A percentile compares a stretch with the other conserved stretches of the same genome.
These are phyloP conservation scores for Labeo rohita DNA, from an alignment of 2,113 vertebrate genomes.

Conservation along the genomic window DNA sequence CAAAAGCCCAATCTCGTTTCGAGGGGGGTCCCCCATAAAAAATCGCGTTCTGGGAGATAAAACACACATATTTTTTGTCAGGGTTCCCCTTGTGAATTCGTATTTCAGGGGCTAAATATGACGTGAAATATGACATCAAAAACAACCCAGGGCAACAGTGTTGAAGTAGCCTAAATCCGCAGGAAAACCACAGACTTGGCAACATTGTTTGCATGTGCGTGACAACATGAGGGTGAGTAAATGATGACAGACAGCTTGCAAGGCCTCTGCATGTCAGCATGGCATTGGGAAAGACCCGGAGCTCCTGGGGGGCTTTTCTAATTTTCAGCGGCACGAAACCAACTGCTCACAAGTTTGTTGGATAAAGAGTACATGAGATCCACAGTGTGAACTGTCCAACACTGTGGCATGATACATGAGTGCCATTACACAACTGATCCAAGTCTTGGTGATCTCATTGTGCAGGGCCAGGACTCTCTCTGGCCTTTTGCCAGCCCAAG, in stretches of 20 bases:
- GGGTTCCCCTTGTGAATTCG: too few species aligned
- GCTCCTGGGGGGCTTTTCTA: constrained; percentile 29
- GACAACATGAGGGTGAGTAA: background rate
- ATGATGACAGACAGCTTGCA: background rate
- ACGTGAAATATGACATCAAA: too few species aligned
- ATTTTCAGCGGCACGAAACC: constrained; percentile 30
- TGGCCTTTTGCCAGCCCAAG: constrained; percentile 39
- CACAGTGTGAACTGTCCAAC: constrained; percentile 32
- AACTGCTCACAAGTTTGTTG: constrained; percentile 38
- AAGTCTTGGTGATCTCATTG: constrained; percentile 45
- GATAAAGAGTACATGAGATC: constrained; percentile 35
- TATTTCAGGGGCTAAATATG: too few species aligned
- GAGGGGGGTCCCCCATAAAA: too few species aligned
- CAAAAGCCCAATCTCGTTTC: too few species aligned
- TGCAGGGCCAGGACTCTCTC: background rate
- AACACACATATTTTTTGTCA: too few species aligned
- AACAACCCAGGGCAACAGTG: too few species aligned
- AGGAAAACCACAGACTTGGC: too few species aligned
- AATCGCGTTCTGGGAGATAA: too few species aligned
- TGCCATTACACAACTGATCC: constrained; percentile 51
- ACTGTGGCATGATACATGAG: constrained; percentile 31
- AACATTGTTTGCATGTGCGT: background rate
- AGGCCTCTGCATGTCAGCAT: constrained; percentile 10
- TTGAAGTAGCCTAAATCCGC: too few species aligned
- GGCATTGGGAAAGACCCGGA: constrained; percentile 22